Conservation (phyloP, 2,888 invertebrate species). For the Oxyscelio sp. region DNA sequence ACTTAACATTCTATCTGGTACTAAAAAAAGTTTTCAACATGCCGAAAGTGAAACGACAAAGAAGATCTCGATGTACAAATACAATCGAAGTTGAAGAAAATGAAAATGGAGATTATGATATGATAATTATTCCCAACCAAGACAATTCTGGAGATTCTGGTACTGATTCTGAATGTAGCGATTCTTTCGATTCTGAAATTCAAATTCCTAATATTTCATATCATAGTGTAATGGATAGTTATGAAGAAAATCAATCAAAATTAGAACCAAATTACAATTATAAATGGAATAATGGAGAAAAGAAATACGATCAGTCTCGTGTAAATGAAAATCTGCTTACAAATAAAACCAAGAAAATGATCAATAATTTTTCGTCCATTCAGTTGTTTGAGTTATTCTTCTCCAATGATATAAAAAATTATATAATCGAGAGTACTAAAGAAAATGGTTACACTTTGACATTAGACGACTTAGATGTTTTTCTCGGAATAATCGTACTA, state of each 20-base stretch:
- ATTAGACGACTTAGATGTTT: conserved; percentile 41
- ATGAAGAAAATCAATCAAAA: neutral
- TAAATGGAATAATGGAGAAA: neutral
- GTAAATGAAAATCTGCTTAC: neutral
- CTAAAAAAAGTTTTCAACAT: too few relatives aligned
- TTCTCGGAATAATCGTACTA: conserved; percentile 47
- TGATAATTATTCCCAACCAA: neutral
- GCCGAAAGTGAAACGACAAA: neutral
- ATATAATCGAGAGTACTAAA: conserved; percentile 17
- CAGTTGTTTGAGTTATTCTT: too few relatives aligned
- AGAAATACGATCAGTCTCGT: neutral
- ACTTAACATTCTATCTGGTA: too few relatives aligned
- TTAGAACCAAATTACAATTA: neutral
- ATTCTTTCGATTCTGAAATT: neutral
- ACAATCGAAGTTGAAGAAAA: neutral
- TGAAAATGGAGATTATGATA: neutral
- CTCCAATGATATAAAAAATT: too few relatives aligned
- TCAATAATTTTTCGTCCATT: too few relatives aligned
- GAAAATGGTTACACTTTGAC: conserved; percentile 3
- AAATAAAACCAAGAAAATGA: too few relatives aligned
- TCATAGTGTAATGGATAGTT: neutral
- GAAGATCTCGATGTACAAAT: neutral
- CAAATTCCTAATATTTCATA: neutral
- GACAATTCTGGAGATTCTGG: neutral
- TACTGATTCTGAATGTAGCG: neutral